Evolutionary conservation across 1,140 invertebrate species (phyloP), one percentile per base, ranked within the genome.

Genomic region (Pseudomyrmex concolor): DNA sequence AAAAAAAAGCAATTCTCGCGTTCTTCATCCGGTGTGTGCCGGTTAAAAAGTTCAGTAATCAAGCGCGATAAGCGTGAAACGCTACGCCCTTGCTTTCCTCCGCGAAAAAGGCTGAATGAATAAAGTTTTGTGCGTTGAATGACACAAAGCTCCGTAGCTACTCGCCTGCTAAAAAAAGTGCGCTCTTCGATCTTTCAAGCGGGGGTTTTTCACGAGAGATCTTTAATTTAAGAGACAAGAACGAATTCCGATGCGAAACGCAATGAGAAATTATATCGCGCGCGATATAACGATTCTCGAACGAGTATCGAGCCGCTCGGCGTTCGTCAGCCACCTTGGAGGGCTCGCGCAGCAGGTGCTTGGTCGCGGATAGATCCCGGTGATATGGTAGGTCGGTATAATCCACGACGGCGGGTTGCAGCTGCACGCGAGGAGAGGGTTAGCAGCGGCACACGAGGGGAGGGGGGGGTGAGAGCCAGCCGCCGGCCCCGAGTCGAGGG

Each of bases 271-370:
- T 62, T 8, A 51, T 25, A 25, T 2, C 7, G 10, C 59, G 43
- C 9, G 19, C 22, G 25, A 15, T 25, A 25, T 25, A 13, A 17
- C 48, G 12, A 54, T 64, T 55, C 17, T 54, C 45, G 13, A 68
- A 63, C 62, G 34, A 84, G 68, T 86, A 80, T 85, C 50, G 83
- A 74, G 45, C 60, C 17, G 25, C 19, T 19, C 19, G 19, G 13
- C 81, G 64, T 45, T 80, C 88, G 89, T 90, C 88, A 88, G 84
- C 78, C 86, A 90, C 89, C 88, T 80, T 85, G 63, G 55, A 45
- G 55, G 73, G 60, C 1, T 60, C 45, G 60, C 73, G 71, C 78
- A 57, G 15, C 86, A 89, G 86, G 80, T 89, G 84, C 80, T 84
- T 43, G 57, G 59, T 72, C 63, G 55, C 22, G 78, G 64, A 85